Conservation (phyloP, 1,140 invertebrate genomes). For the Pogonomyrmex californicus region DNA sequence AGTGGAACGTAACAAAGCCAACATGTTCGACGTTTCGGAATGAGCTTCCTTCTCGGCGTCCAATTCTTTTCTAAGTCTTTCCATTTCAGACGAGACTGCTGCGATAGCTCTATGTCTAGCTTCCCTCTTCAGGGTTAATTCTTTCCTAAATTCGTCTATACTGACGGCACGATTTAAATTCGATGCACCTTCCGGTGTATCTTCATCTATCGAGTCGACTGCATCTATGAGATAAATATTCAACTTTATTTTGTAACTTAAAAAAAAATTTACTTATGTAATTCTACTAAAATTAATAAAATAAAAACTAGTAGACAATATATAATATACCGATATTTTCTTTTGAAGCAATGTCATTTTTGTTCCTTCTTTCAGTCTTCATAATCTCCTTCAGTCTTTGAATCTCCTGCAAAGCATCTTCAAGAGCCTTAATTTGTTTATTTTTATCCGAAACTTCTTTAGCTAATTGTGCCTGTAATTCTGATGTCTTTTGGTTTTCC, state of each 20-base stretch:
- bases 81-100: conserved; percentile 85
- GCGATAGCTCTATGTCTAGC: conserved; percentile 85
- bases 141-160: conserved; percentile 84
- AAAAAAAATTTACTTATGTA: background rate
- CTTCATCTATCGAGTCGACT: conserved; percentile 33
- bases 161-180: conserved; percentile 15
- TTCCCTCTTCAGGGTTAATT: conserved; percentile 83
- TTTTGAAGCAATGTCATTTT: conserved; percentile 14
- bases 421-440: conserved; percentile 76
- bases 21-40: conserved; percentile 81
- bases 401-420: conserved; percentile 79
- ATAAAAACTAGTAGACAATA: background rate
- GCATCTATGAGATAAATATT: conserved; percentile 4
- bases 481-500: conserved; percentile 71
- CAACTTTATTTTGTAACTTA: background rate
- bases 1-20: conserved; percentile 79
- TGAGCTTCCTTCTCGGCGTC: conserved; percentile 85
- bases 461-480: conserved; percentile 71
- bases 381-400: conserved; percentile 80
- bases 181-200: background rate
- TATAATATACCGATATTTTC: conserved; percentile 67
- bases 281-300: conserved; percentile 8
- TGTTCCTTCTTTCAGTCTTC: conserved; percentile 62
- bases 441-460: conserved; percentile 79
- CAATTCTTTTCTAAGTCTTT: conserved; percentile 82